Evolutionary conservation across 1,140 invertebrate species (phyloP).

Genomic region (Drosophila ironensis): DNA sequence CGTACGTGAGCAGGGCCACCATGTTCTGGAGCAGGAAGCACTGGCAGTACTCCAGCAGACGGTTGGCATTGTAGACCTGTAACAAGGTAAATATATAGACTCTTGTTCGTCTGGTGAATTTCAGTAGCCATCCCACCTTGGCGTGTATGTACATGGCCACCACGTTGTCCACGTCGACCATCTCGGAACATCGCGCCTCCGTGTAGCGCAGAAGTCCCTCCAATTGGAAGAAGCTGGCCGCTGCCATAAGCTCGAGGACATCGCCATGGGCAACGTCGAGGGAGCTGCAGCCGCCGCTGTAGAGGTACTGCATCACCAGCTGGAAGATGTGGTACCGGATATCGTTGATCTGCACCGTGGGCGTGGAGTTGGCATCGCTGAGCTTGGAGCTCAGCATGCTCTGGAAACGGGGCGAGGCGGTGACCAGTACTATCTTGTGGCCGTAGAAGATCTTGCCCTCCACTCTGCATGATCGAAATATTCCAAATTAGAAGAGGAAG

Average conservation of each 20-base stretch:
- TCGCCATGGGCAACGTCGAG: constrained; percentile 90
- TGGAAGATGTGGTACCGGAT: constrained; percentile 93
- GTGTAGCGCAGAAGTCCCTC: constrained; percentile 92
- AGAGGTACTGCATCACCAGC: constrained; percentile 96
- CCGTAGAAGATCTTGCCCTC: constrained; percentile 96
- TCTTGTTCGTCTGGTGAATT: not conserved
- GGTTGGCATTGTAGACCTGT: constrained; percentile 92
- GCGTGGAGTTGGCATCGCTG: constrained; percentile 88
- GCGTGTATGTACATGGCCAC: constrained; percentile 96
- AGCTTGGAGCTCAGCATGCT: constrained; percentile 92
- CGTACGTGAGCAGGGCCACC: constrained; percentile 94
- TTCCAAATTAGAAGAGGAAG: not conserved
- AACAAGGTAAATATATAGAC: not conserved
- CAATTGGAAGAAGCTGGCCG: constrained; percentile 95
- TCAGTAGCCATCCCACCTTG: constrained; percentile 86
- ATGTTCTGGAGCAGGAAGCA: constrained; percentile 95
- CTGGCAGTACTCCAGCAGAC: constrained; percentile 94
- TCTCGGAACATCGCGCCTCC: constrained; percentile 91
- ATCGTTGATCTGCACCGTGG: constrained; percentile 95
- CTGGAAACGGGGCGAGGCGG: constrained; percentile 92
- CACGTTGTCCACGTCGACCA: constrained; percentile 93
- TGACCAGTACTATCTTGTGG: constrained; percentile 96
- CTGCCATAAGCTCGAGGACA: constrained; percentile 93
- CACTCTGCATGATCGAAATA: constrained; percentile 83
- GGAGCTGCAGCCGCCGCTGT: constrained; percentile 92